A percentile compares a stretch with the other conserved stretches of the same genome.
phyloP scores from a whole-genome alignment of 2,113 vertebrate species.

The Camelus dromedarius region DNA sequence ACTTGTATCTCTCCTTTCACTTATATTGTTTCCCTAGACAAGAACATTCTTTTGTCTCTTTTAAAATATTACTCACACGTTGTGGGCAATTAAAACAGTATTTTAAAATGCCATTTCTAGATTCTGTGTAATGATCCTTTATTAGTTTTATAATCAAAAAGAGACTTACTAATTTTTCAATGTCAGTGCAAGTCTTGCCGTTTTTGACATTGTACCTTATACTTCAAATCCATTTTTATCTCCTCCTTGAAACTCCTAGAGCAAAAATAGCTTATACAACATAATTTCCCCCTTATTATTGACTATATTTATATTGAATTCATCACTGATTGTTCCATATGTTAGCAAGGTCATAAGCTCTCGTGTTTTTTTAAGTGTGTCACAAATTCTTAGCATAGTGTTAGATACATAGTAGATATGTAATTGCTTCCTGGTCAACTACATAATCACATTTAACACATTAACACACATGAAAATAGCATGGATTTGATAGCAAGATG shows the following conservation, averaged over 20 bases:
- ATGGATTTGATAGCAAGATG: not conserved
- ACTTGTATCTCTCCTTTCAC: not conserved
- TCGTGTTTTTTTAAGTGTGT: not conserved
- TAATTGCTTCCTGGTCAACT: conserved; percentile 34
- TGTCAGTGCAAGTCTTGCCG: not conserved
- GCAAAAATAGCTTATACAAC: not conserved
- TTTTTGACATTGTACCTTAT: not conserved
- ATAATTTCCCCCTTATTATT: not conserved
- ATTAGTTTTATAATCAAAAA: not conserved
- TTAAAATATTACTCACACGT: not conserved
- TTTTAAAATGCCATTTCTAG: conserved; percentile 17
- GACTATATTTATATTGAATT: not conserved
- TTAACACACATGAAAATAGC: not conserved
- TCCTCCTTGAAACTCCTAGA: conserved; percentile 4
- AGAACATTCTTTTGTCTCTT: not conserved
- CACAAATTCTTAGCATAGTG: not conserved
- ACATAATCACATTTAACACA: not conserved
- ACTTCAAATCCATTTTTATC: conserved; percentile 37
- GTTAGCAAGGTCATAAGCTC: conserved; percentile 9
- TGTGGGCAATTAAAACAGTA: not conserved
- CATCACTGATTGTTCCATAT: not conserved
- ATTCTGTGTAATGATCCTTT: not conserved
- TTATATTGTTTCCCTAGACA: not conserved
- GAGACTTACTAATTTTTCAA: not conserved
- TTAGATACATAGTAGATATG: not conserved